phyloP scores from a whole-genome alignment of 2,888 invertebrate genomes.

The Nephrotoma flavescens region DNA sequence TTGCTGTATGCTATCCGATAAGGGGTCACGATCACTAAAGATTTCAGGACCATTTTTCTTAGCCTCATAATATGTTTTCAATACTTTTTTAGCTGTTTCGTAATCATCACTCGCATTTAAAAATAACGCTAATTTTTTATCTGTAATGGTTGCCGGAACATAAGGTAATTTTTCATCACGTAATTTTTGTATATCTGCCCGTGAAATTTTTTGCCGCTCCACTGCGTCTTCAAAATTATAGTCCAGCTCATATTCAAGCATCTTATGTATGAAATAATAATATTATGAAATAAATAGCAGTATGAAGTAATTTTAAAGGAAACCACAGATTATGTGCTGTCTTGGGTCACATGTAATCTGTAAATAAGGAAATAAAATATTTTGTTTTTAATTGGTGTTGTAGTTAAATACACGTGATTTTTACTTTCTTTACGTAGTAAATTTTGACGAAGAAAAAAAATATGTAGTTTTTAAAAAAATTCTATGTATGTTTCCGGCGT shows the following conservation, averaged over 20 bases:
- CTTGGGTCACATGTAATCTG: no score
- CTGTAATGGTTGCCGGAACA: conserved; percentile 11
- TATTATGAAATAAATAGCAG: no score
- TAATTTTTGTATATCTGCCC: conserved; percentile 9
- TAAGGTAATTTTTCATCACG: conserved; percentile 7
- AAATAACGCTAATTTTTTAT: conserved; percentile 14
- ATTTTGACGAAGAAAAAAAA: no score
- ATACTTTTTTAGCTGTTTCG: conserved; percentile 11
- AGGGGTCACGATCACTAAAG: conserved; percentile 40
- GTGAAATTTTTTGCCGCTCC: conserved; percentile 5
- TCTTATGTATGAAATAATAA: background rate
- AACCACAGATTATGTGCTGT: no score
- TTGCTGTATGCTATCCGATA: conserved; percentile 26
- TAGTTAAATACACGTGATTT: no score
- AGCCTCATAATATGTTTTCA: conserved; percentile 43
- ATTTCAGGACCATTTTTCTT: conserved; percentile 45
- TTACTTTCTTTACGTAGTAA: no score
- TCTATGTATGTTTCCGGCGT: no score
- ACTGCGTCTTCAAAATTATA: conserved; percentile 13
- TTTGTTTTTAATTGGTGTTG: no score
- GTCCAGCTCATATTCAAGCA: conserved; percentile 10
- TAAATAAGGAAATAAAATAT: no score
- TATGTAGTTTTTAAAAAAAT: no score
- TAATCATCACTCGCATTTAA: conserved; percentile 12
- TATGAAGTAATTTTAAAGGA: no score